Evolutionary conservation across 1,140 invertebrate genomes (phyloP).

Genomic region (Cydia strobilella): DNA sequence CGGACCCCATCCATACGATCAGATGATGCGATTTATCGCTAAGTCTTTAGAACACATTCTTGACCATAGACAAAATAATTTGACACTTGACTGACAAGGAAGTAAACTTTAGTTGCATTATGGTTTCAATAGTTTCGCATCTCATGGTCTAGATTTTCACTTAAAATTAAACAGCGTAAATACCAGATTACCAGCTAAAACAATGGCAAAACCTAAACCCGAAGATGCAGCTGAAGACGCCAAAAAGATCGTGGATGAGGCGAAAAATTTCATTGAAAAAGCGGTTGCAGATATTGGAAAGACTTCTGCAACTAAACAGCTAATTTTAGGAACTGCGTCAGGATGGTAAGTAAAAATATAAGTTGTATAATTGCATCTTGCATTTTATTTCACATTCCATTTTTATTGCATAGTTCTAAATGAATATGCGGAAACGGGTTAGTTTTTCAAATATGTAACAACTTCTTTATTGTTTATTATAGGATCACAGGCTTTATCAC

Average conservation of each 20-base stretch:
- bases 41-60: too few relatives aligned
- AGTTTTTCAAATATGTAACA: not conserved
- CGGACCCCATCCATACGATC: too few relatives aligned
- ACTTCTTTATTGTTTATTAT: constrained; percentile 39
- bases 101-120: too few relatives aligned
- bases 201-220: constrained; percentile 68
- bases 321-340: constrained; percentile 90
- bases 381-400: not conserved
- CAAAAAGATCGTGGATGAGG: constrained; percentile 83
- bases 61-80: too few relatives aligned
- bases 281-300: constrained; percentile 89
- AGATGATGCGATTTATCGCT: too few relatives aligned
- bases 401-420: not conserved
- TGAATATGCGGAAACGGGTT: not conserved
- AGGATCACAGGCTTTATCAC: constrained; percentile 94
- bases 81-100: too few relatives aligned
- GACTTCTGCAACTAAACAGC: constrained; percentile 92
- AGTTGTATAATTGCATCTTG: constrained; percentile 34
- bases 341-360: constrained; percentile 87
- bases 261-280: constrained; percentile 86
- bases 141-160: not conserved
- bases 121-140: too few relatives aligned
- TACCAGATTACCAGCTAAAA: constrained; percentile 27
- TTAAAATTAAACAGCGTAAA: constrained; percentile 28
- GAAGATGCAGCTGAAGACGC: constrained; percentile 76